These are phyloP conservation scores for Drosophila willistoni DNA, from an alignment of 1,140 invertebrate species.

Conservation along the genomic window DNA sequence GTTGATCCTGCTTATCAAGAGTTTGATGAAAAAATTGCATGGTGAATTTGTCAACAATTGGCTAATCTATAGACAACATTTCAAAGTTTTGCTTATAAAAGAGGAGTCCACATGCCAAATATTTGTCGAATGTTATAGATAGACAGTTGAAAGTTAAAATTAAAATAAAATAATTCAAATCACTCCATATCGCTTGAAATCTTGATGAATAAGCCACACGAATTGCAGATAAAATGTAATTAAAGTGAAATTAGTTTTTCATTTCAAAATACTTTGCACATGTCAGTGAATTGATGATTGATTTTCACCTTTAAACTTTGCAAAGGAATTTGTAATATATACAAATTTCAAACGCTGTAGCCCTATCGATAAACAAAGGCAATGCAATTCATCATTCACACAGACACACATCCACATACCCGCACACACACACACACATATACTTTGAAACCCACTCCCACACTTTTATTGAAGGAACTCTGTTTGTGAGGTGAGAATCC, in stretches of 20 bases:
- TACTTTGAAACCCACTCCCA: not conserved
- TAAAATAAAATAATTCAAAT: not conserved
- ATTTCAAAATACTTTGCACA: not conserved
- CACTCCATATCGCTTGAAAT: not conserved
- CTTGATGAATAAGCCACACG: not conserved
- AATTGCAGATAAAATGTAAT: slow-evolving; percentile 1
- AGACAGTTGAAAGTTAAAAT: not conserved
- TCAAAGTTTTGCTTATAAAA: no score
- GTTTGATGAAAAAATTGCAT: no score
- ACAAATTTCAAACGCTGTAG: slow-evolving; percentile 45
- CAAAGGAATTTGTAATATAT: slow-evolving; percentile 63
- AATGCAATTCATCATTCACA: slow-evolving; percentile 77
- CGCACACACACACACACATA: slow-evolving; percentile 8
- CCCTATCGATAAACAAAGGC: slow-evolving; percentile 54
- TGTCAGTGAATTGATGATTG: slow-evolving; percentile 36
- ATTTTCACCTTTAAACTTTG: slow-evolving; percentile 63
- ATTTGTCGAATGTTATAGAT: no score
- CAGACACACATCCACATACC: slow-evolving; percentile 31
- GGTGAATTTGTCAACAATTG: no score
- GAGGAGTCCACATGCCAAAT: no score
- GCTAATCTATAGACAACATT: no score
- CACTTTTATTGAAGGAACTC: slow-evolving; percentile 6
- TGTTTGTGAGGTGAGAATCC: slow-evolving; percentile 45
- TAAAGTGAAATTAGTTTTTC: slow-evolving; percentile 6
- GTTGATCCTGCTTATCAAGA: no score